A percentile compares a stretch with the other conserved stretches of the same genome.
phyloP scores from a whole-genome alignment of 2,888 invertebrate genomes.

The Amblyjoppa fuscipennis region DNA sequence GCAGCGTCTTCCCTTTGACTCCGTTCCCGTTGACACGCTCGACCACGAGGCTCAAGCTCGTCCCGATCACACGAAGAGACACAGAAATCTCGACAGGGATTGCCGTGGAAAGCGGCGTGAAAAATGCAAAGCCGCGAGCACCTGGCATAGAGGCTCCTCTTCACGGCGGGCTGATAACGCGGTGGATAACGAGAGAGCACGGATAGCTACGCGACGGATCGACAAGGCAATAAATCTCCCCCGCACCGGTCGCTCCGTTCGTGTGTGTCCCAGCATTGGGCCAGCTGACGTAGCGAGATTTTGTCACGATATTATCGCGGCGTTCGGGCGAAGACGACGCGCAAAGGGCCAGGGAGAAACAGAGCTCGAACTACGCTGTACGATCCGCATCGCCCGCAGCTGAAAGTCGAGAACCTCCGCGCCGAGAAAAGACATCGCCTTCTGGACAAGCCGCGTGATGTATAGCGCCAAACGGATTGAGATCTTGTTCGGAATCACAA shows the following conservation, averaged over 20 bases:
- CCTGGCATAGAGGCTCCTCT: slow-evolving; percentile 14
- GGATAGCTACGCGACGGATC: slow-evolving; percentile 24
- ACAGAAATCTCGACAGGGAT: not conserved
- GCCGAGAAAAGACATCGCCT: not conserved
- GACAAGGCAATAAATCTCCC: slow-evolving; percentile 55
- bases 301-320: slow-evolving; percentile 63
- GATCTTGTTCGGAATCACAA: not conserved
- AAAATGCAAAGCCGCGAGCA: slow-evolving; percentile 23
- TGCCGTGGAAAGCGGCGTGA: not conserved
- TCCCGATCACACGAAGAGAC: not conserved
- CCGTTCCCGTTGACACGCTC: not conserved
- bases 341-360: slow-evolving; percentile 1
- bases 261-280: slow-evolving; percentile 10
- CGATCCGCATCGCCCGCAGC: not conserved
- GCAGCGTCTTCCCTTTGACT: not conserved
- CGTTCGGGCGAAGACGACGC: slow-evolving; percentile 35
- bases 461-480: not conserved
- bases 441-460: not conserved
- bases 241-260: slow-evolving; percentile 19
- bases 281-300: slow-evolving; percentile 49
- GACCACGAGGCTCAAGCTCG: slow-evolving; percentile 4
- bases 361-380: not conserved
- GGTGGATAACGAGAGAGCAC: not conserved
- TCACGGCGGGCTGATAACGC: not conserved
- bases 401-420: not conserved